Conservation (phyloP, 2,797 vertebrate genomes). For the Sternarchorhynchus goeldii region DNA sequence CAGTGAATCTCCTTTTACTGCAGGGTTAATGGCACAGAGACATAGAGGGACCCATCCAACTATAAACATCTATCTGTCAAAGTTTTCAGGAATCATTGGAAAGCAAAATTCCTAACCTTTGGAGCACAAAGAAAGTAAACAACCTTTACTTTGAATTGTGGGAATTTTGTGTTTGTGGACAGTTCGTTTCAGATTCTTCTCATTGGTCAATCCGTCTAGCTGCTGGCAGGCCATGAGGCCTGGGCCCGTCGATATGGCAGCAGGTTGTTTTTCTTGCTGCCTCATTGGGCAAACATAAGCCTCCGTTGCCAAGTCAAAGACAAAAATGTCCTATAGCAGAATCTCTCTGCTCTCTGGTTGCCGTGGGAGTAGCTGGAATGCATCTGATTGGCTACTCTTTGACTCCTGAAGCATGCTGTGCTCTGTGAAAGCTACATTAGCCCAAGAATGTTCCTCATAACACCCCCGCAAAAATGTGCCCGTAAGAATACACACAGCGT, state of each 20-base stretch:
- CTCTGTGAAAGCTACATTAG: slow-evolving; percentile 66
- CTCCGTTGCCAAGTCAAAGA: slow-evolving; percentile 48
- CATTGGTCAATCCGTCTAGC: not conserved
- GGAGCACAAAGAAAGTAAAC: slow-evolving; percentile 37
- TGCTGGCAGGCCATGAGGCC: slow-evolving; percentile 24
- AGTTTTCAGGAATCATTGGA: slow-evolving; percentile 38
- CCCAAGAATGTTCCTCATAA: slow-evolving; percentile 67
- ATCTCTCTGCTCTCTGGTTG: slow-evolving; percentile 56
- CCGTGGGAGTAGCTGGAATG: slow-evolving; percentile 76
- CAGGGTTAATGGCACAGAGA: slow-evolving; percentile 8
- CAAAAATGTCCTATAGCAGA: slow-evolving; percentile 56
- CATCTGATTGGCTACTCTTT: slow-evolving; percentile 66
- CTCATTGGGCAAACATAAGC: slow-evolving; percentile 57
- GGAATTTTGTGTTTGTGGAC: slow-evolving; percentile 20
- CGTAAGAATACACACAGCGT: slow-evolving; percentile 18
- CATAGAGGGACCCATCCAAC: not conserved
- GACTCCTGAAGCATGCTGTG: slow-evolving; percentile 72
- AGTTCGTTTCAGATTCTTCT: slow-evolving; percentile 32
- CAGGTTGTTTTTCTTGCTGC: slow-evolving; percentile 49
- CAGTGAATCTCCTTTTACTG: slow-evolving; percentile 1
- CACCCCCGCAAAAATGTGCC: slow-evolving; percentile 57
- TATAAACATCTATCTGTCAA: slow-evolving; percentile 37
- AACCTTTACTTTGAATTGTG: slow-evolving; percentile 10
- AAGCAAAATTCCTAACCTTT: slow-evolving; percentile 40
- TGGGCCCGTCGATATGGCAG: slow-evolving; percentile 23